Evolutionary conservation across 2,888 invertebrate species (phyloP).

Genomic region (Thymelicus lineola): DNA sequence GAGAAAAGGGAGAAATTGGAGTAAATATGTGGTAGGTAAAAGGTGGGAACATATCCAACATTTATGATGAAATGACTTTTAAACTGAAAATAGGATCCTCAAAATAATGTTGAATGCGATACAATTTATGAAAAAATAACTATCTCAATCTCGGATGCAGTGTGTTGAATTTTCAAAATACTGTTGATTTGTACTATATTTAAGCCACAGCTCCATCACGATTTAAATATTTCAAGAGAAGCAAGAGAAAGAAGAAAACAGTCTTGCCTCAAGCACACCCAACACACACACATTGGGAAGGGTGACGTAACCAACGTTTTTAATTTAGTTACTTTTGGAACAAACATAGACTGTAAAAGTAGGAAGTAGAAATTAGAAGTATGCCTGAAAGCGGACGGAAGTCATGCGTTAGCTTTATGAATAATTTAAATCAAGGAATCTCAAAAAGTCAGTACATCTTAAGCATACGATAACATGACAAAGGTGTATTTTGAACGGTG

Average conservation of each 20-base stretch:
- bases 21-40: neutral
- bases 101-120: neutral
- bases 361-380: neutral
- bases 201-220: neutral
- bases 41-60: neutral
- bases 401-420: neutral
- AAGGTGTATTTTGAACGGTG: neutral
- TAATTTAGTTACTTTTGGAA: neutral
- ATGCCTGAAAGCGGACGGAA: neutral
- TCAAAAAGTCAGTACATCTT: neutral
- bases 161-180: conserved; percentile 2
- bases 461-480: neutral
- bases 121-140: neutral
- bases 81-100: no score
- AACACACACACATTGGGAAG: no score
- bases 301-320: no score
- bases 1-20: neutral
- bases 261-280: neutral
- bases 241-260: neutral
- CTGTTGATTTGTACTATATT: conserved; percentile 16
- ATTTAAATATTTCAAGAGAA: neutral
- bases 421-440: neutral
- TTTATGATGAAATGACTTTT: neutral
- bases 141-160: neutral
- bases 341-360: neutral